These are phyloP conservation scores for Drosophila anceps DNA, from an alignment of 2,888 invertebrate species.

Conservation along the genomic window DNA sequence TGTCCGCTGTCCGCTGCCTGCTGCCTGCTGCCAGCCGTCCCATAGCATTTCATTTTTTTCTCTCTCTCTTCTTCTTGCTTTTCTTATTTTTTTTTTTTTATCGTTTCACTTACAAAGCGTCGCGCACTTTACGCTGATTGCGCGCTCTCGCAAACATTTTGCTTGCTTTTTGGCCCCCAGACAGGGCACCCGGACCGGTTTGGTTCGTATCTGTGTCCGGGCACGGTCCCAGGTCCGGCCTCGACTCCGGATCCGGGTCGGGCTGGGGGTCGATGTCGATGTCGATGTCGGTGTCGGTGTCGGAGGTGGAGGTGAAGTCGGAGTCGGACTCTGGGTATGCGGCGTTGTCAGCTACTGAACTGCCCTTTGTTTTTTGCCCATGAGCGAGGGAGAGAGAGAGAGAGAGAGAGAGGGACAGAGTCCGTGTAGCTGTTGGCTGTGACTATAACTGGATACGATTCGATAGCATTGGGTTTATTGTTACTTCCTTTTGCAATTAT, in stretches of 20 bases:
- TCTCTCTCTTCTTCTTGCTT: neutral
- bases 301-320: neutral
- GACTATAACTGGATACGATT: conserved; percentile 55
- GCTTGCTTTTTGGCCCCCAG: conserved; percentile 47
- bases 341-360: conserved; percentile 14
- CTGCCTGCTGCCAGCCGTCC: conserved; percentile 6
- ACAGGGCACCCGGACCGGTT: conserved; percentile 30
- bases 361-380: conserved; percentile 34
- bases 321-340: neutral
- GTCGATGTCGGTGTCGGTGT: neutral
- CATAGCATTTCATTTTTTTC: conserved; percentile 5
- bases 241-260: conserved; percentile 17
- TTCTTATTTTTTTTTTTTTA: conserved; percentile 47
- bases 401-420: neutral
- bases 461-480: conserved; percentile 78
- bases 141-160: conserved; percentile 74
- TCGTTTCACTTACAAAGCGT: conserved; percentile 79
- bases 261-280: neutral
- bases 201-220: conserved; percentile 25
- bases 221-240: conserved; percentile 1
- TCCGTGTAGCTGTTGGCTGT: conserved; percentile 19
- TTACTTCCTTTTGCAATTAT: conserved; percentile 79
- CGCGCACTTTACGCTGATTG: conserved; percentile 80
- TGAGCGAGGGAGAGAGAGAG: conserved; percentile 9
- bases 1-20: conserved; percentile 7